Evolutionary conservation across 2,797 vertebrate species (phyloP), one percentile per base, ranked within the genome.

Genomic region (Melanotaenia trifasciata): DNA sequence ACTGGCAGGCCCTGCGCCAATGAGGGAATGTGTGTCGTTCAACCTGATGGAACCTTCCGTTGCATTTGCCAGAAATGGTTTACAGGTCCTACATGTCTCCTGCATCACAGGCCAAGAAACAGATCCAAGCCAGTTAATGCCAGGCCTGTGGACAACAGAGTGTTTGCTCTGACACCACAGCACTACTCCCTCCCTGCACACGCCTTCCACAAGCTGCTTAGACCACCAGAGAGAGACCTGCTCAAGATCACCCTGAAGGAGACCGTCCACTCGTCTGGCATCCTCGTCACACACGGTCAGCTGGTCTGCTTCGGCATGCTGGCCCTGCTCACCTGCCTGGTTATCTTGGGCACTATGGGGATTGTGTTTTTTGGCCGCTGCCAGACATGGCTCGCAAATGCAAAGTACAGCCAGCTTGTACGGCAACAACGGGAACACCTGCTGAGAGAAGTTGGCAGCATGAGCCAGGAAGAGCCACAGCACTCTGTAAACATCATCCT

Each of bases 321-420:
- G 81, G 97, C 96, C 43, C 92, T 98, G 78, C 96, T 99, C 66
- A 98, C 97, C 0, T 96, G 96, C 75, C 92, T 98, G 73, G 96
- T 99, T 70, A 95, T 99, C 67, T 91, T 99, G 80, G 96, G 96
- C 70, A 97, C 97, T 16, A 93, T 95, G 0, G 95, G 94, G 67
- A 96, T 99, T 57, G 90, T 99, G 33, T 98, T 98, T 81, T 96
- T 97, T 68, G 95, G 96, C 82, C 98, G 96, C 81, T 98, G 96
- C 22, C 96, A 98, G 90, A 87, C 92, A 6, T 98, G 98, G 97
- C 74, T 97, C 79, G 95, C 97, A 58, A 96, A 95, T 66, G 95
- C 95, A 74, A 96, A 96, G 81, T 97, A 97, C 74, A 96, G 88
- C 74, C 95, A 94, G 80, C 92, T 96, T 30, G 94, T 99, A 14